phyloP scores from a whole-genome alignment of 2,888 invertebrate species.

The Apotomis betuletana region DNA sequence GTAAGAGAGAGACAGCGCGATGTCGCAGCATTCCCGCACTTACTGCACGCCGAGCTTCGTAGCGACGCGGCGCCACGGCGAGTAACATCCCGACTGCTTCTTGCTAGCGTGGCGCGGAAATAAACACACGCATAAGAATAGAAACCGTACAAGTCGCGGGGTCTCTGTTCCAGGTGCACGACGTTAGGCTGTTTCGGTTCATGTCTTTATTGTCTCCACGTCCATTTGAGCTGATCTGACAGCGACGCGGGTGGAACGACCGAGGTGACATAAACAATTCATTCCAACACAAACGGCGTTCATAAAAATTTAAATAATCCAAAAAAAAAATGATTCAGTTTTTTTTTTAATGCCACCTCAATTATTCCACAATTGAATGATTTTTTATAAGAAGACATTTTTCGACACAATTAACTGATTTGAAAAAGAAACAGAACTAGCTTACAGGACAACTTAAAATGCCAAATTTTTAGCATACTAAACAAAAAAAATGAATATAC shows the following conservation, averaged over 20 bases:
- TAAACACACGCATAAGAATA: slow-evolving; percentile 79
- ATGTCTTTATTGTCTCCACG: slow-evolving; percentile 20
- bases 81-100: slow-evolving; percentile 89
- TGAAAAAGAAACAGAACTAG: slow-evolving; percentile 54
- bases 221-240: slow-evolving; percentile 20
- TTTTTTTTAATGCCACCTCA: slow-evolving; percentile 47
- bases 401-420: slow-evolving; percentile 53
- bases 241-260: slow-evolving; percentile 53
- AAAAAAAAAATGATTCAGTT: no score
- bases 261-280: slow-evolving; percentile 50
- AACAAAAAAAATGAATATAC: slow-evolving; percentile 49
- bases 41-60: slow-evolving; percentile 98
- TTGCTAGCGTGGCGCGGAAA: slow-evolving; percentile 81
- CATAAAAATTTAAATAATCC: no score
- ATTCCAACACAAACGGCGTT: neutral
- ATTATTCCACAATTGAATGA: slow-evolving; percentile 49
- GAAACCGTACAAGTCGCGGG: slow-evolving; percentile 27
- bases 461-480: slow-evolving; percentile 49
- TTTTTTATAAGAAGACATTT: slow-evolving; percentile 61
- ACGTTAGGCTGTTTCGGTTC: slow-evolving; percentile 25
- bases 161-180: slow-evolving; percentile 26
- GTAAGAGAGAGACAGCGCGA: slow-evolving; percentile 68
- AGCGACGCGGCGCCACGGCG: slow-evolving; percentile 96
- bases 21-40: slow-evolving; percentile 82
- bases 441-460: slow-evolving; percentile 53